phyloP scores from a whole-genome alignment of 2,888 invertebrate genomes.

The Acanthopleura granulata region DNA sequence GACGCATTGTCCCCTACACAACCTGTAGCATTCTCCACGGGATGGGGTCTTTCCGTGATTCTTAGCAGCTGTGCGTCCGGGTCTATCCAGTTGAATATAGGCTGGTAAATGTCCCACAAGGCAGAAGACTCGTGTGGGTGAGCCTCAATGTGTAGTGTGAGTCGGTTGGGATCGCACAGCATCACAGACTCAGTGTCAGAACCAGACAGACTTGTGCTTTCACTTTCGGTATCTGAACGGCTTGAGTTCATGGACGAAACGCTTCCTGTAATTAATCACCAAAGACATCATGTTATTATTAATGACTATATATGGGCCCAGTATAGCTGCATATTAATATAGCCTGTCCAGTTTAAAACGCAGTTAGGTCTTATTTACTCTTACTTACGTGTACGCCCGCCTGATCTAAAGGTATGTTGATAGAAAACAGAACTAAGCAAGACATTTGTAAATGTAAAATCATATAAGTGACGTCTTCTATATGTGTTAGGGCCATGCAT shows the following conservation, averaged over 20 bases:
- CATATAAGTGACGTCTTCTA: no score
- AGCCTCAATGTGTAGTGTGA: slow-evolving; percentile 48
- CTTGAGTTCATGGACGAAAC: slow-evolving; percentile 41
- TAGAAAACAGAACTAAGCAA: no score
- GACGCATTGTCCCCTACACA: slow-evolving; percentile 15
- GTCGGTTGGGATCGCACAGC: slow-evolving; percentile 44
- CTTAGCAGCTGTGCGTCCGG: slow-evolving; percentile 51
- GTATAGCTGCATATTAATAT: no score
- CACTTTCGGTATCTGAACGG: slow-evolving; percentile 47
- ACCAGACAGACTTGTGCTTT: slow-evolving; percentile 43
- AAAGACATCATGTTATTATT: no score
- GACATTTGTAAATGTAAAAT: no score
- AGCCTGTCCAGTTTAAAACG: no score
- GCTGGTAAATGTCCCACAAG: slow-evolving; percentile 50
- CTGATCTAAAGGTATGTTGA: no score
- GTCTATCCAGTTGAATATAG: slow-evolving; percentile 50
- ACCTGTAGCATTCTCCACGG: slow-evolving; percentile 30
- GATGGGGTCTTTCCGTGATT: slow-evolving; percentile 38
- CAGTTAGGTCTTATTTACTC: no score
- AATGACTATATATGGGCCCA: no score
- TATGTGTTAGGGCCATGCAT: no score
- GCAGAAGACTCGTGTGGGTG: slow-evolving; percentile 46
- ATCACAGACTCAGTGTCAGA: slow-evolving; percentile 45
- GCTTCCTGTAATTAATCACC: slow-evolving; percentile 37
- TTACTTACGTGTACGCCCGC: no score